A percentile compares a stretch with the other conserved stretches of the same genome.
Evolutionary conservation across 2,797 vertebrate genomes (phyloP).

Genomic region (Borostomias antarcticus): DNA sequence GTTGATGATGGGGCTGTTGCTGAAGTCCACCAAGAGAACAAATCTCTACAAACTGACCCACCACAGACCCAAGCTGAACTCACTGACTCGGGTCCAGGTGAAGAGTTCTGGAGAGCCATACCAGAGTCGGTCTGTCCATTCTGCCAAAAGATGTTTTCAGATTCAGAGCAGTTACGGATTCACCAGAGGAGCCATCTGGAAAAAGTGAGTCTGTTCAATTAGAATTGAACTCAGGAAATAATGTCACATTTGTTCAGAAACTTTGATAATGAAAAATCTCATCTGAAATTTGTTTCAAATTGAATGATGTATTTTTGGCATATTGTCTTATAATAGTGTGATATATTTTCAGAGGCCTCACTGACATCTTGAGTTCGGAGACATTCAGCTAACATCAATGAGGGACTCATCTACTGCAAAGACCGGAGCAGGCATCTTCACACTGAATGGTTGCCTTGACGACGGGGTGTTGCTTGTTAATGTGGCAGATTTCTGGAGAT

Average conservation of each 20-base stretch:
- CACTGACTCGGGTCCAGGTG: conserved; percentile 6
- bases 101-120: conserved; percentile 19
- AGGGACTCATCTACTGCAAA: conserved; percentile 16
- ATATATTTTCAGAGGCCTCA: conserved; percentile 46
- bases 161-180: conserved; percentile 42
- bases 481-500: neutral
- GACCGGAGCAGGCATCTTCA: neutral
- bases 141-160: conserved; percentile 51
- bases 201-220: conserved; percentile 48
- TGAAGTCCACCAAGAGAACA: conserved; percentile 25
- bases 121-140: conserved; percentile 39
- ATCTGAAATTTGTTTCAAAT: too few relatives aligned
- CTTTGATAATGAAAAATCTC: too few relatives aligned
- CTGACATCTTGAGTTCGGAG: conserved; percentile 31
- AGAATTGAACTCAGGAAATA: too few relatives aligned
- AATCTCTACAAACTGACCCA: conserved; percentile 14
- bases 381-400: neutral
- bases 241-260: too few relatives aligned
- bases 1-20: conserved; percentile 31
- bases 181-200: conserved; percentile 47
- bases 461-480: neutral
- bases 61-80: conserved; percentile 10
- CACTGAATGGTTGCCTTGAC: neutral
- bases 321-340: conserved; percentile 5
- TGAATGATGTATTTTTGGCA: too few relatives aligned